Evolutionary conservation across 2,888 invertebrate species (phyloP).

Genomic region (Tineola bisselliella): DNA sequence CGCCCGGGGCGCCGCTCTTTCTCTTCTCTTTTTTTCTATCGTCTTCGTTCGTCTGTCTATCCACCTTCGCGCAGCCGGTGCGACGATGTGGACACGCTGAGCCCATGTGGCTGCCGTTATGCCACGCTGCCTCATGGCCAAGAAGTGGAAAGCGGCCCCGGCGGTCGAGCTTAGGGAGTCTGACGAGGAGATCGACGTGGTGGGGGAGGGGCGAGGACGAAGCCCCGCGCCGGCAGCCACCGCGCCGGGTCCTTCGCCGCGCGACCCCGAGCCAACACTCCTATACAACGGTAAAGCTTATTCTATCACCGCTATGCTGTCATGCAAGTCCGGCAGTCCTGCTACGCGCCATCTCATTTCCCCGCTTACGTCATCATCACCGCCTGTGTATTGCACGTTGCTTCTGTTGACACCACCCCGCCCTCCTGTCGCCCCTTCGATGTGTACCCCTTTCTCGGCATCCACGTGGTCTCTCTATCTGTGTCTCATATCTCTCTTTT

Average conservation of each 20-base stretch:
- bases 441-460: neutral
- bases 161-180: slow-evolving; percentile 71
- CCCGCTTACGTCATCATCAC: neutral
- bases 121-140: slow-evolving; percentile 96
- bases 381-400: neutral
- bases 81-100: slow-evolving; percentile 62
- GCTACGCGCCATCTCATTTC: neutral
- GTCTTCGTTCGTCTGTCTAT: slow-evolving; percentile 56
- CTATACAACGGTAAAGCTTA: slow-evolving; percentile 77
- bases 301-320: neutral
- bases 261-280: slow-evolving; percentile 75
- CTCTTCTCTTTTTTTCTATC: slow-evolving; percentile 64
- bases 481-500: neutral
- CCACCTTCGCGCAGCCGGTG: slow-evolving; percentile 22
- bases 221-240: slow-evolving; percentile 64
- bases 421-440: neutral
- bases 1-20: slow-evolving; percentile 61
- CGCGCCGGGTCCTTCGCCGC: slow-evolving; percentile 77
- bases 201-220: slow-evolving; percentile 75
- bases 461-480: slow-evolving; percentile 4
- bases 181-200: slow-evolving; percentile 88
- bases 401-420: neutral
- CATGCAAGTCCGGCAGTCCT: neutral
- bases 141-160: slow-evolving; percentile 87
- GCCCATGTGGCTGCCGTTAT: slow-evolving; percentile 73